phyloP scores from a whole-genome alignment of 1,140 invertebrate species.

The Ceratina japonica region DNA sequence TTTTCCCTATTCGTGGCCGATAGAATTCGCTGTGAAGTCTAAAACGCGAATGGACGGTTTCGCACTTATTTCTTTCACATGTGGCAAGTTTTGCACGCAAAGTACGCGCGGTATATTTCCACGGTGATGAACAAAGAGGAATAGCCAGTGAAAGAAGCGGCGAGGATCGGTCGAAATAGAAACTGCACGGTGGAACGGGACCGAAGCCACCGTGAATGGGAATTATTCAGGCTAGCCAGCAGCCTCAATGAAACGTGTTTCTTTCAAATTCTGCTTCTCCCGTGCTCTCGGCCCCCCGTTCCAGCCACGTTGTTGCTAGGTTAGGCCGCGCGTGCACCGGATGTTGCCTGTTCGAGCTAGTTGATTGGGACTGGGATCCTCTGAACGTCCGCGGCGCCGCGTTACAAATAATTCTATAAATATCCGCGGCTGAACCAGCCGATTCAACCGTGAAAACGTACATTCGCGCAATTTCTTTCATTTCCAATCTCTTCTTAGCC shows the following conservation, averaged over 20 bases:
- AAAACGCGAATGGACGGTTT: neutral
- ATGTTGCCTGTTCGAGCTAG: conserved; percentile 27
- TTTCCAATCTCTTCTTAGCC: too few species aligned
- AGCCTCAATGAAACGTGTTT: conserved; percentile 59
- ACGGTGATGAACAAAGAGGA: conserved; percentile 23
- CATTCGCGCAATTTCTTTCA: too few species aligned
- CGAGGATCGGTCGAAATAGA: conserved; percentile 48
- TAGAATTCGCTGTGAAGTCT: too few species aligned
- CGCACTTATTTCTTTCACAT: neutral
- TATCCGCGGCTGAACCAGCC: neutral
- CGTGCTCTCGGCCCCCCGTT: neutral
- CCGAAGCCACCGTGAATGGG: conserved; percentile 46
- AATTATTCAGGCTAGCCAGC: conserved; percentile 54
- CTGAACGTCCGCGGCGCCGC: conserved; percentile 13
- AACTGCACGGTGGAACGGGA: conserved; percentile 36
- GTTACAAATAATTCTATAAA: conserved; percentile 18
- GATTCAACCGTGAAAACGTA: neutral
- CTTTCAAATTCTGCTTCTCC: conserved; percentile 49
- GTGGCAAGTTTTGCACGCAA: neutral
- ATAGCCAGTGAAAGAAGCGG: conserved; percentile 38
- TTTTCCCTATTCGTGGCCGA: too few species aligned
- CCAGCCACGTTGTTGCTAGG: conserved; percentile 43
- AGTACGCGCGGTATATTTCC: too few species aligned
- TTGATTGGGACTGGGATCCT: conserved; percentile 30
- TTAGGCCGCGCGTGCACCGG: conserved; percentile 39